Conservation (phyloP, 2,113 vertebrate genomes). For the Urocynchramus pylzowi region DNA sequence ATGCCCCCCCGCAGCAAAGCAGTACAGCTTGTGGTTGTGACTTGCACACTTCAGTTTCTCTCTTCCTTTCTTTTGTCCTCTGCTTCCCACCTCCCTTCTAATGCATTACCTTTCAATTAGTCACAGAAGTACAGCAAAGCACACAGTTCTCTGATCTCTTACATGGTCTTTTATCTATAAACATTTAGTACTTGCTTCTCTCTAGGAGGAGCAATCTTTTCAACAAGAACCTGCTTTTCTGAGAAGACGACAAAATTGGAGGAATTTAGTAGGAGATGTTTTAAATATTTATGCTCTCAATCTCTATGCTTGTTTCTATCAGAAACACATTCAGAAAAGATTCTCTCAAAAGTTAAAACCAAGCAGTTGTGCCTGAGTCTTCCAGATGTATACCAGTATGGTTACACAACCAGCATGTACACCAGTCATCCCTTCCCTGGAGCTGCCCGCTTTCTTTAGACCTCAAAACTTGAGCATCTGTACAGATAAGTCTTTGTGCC, state of each 20-base stretch:
- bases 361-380: neutral
- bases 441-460: neutral
- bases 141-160: neutral
- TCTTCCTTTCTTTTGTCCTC: neutral
- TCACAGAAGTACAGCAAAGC: neutral
- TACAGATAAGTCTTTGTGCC: neutral
- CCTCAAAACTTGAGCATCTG: neutral
- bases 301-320: neutral
- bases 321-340: neutral
- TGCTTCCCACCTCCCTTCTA: neutral
- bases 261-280: neutral
- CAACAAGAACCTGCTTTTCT: neutral
- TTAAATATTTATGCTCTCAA: neutral
- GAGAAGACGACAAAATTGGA: neutral
- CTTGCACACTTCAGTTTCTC: neutral
- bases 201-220: neutral
- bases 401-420: neutral
- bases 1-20: fast-evolving
- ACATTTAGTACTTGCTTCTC: neutral
- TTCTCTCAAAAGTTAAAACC: neutral
- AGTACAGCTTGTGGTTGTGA: neutral
- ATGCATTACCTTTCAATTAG: neutral
- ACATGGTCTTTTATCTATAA: neutral
- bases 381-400: neutral
- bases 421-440: neutral